A percentile compares a stretch with the other conserved stretches of the same genome.
Conservation (phyloP, 2,797 vertebrate species). For the Rhincodon typus region DNA sequence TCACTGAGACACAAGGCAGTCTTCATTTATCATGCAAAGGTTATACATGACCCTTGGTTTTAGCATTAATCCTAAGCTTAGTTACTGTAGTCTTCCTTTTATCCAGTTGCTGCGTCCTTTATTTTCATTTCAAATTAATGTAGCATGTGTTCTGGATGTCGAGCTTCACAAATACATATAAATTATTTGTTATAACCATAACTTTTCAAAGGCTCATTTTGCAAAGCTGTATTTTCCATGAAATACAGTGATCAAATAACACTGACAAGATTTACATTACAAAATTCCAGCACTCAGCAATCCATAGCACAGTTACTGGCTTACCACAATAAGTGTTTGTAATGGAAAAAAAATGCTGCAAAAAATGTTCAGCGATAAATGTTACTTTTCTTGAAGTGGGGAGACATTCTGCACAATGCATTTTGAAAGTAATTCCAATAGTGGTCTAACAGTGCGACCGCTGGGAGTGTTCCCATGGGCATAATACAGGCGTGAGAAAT, state of each 20-base stretch:
- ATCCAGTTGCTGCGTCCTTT: no score
- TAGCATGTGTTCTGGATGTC: slow-evolving; percentile 24
- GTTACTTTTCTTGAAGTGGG: neutral
- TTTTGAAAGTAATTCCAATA: neutral
- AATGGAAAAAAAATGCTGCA: slow-evolving; percentile 15
- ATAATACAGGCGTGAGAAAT: neutral
- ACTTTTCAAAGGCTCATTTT: slow-evolving; percentile 16
- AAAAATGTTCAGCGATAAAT: neutral
- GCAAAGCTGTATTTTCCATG: slow-evolving; percentile 32
- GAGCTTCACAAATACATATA: slow-evolving; percentile 16
- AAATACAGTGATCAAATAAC: slow-evolving; percentile 8
- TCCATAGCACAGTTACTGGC: neutral
- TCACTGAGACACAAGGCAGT: neutral
- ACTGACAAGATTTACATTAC: slow-evolving; percentile 20
- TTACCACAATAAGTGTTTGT: neutral
- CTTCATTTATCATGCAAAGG: neutral
- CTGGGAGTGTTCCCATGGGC: neutral
- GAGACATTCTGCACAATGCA: neutral
- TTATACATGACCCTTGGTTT: neutral
- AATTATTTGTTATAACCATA: slow-evolving; percentile 33
- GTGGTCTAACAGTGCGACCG: neutral
- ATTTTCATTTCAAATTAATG: slow-evolving; percentile 21
- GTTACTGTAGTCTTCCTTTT: no score
- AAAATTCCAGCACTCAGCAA: slow-evolving; percentile 21
- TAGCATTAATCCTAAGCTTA: neutral